phyloP scores from a whole-genome alignment of 37 sponge, comb jelly and placozoan genomes.

The Axinella damicornis region DNA sequence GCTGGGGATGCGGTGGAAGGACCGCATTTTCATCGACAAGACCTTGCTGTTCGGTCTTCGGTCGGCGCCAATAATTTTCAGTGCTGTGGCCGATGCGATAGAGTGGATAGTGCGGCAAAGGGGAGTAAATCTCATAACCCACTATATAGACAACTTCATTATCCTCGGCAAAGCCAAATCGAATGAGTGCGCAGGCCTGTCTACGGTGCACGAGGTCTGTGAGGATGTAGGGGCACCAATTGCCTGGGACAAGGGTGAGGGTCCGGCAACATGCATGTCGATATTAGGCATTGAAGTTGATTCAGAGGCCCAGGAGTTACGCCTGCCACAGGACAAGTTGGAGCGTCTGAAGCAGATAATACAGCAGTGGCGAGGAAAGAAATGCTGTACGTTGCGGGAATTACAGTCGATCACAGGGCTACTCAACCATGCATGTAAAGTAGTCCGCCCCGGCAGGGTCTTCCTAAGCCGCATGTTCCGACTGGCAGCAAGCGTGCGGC shows the following conservation, averaged over 20 bases:
- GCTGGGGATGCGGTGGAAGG: too few relatives aligned
- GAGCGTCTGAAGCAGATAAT: not conserved
- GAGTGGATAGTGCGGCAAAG: not conserved
- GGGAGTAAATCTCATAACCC: not conserved
- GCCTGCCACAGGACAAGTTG: slow-evolving; percentile 27
- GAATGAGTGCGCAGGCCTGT: not conserved
- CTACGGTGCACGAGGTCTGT: not conserved
- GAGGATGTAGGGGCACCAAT: not conserved
- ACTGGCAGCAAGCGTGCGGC: not conserved
- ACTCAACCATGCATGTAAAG: slow-evolving; percentile 6
- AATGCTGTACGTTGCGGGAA: slow-evolving; percentile 12
- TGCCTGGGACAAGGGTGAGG: not conserved
- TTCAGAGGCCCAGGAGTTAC: not conserved
- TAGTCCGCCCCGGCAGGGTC: slow-evolving; percentile 2
- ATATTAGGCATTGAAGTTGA: slow-evolving; percentile 14
- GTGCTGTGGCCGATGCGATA: not conserved
- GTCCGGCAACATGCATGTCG: not conserved
- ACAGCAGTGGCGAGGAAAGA: not conserved
- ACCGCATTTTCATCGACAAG: not conserved
- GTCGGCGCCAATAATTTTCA: too few relatives aligned
- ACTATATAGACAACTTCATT: slow-evolving; percentile 21
- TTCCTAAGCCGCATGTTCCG: slow-evolving; percentile 25
- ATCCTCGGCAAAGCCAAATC: not conserved
- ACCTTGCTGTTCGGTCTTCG: too few relatives aligned
- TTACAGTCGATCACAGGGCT: slow-evolving; percentile 13